Percentiles rank a stretch among this genome's conserved stretches.
These are phyloP conservation scores for Heliconius eleuchia DNA, from an alignment of 1,140 invertebrate species.

Conservation along the genomic window DNA sequence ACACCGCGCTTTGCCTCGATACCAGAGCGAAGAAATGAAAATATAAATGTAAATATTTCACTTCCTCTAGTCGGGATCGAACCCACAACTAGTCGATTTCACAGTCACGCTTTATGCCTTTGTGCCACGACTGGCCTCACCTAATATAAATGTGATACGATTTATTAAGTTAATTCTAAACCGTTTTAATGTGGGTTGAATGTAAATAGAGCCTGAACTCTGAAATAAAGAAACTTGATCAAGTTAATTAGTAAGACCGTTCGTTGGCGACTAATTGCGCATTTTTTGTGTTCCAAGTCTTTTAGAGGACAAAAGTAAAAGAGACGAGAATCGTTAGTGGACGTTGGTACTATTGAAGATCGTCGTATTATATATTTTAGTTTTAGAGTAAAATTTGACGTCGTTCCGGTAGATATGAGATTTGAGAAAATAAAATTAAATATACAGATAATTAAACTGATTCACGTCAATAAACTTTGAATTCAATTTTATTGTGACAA, in stretches of 20 bases:
- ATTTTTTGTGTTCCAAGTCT: constrained; percentile 54
- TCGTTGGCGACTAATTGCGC: constrained; percentile 67
- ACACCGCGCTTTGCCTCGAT: too few relatives aligned
- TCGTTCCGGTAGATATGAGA: neutral
- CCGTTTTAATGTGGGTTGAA: constrained; percentile 47
- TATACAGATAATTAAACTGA: too few relatives aligned
- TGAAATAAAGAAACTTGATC: constrained; percentile 65
- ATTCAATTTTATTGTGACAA: too few relatives aligned
- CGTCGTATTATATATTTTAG: neutral
- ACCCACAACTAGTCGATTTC: too few relatives aligned
- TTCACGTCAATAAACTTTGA: too few relatives aligned
- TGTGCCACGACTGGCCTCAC: too few relatives aligned
- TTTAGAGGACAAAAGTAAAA: constrained; percentile 60
- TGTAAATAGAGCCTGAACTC: constrained; percentile 50
- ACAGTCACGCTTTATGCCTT: too few relatives aligned
- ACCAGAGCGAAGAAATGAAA: too few relatives aligned
- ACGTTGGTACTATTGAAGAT: neutral
- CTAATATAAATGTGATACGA: constrained; percentile 15
- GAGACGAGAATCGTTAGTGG: constrained; percentile 39
- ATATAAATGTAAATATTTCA: too few relatives aligned
- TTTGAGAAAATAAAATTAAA: neutral
- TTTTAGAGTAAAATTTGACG: neutral
- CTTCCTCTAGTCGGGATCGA: too few relatives aligned
- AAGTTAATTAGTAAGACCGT: constrained; percentile 71
- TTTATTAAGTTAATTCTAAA: constrained; percentile 32